phyloP scores from a whole-genome alignment of 1,140 invertebrate genomes.

The Drosophila triauraria region DNA sequence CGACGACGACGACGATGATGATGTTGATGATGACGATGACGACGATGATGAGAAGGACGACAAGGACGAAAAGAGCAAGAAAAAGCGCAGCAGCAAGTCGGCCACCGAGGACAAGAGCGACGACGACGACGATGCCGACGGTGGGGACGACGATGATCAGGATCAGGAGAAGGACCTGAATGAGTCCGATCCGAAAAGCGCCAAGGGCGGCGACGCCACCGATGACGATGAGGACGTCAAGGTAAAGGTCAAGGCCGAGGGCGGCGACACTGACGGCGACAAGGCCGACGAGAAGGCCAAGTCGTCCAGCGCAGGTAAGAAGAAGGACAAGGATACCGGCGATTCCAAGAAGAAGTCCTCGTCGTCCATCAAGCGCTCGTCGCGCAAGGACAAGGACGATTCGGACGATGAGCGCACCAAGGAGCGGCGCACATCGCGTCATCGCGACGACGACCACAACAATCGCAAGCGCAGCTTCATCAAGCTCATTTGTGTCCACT shows the following conservation, averaged over 20 bases:
- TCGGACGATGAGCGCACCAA: conserved; percentile 73
- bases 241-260: conserved; percentile 47
- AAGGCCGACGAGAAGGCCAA: conserved; percentile 68
- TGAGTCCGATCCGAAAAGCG: conserved; percentile 76
- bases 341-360: conserved; percentile 73
- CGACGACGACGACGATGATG: conserved; percentile 50
- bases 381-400: conserved; percentile 72
- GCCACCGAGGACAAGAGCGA: conserved; percentile 80
- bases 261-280: conserved; percentile 49
- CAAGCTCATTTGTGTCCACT: conserved; percentile 91
- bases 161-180: conserved; percentile 85
- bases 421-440: conserved; percentile 63
- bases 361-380: conserved; percentile 55
- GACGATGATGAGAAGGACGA: conserved; percentile 53
- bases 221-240: conserved; percentile 85
- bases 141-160: conserved; percentile 85
- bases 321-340: conserved; percentile 66
- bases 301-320: conserved; percentile 73
- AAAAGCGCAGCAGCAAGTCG: conserved; percentile 65
- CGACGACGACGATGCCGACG: conserved; percentile 85
- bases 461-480: conserved; percentile 87
- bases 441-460: conserved; percentile 72
- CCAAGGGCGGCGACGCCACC: conserved; percentile 78
- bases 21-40: conserved; percentile 52
- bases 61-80: conserved; percentile 62